A percentile compares a stretch with the other conserved stretches of the same genome.
phyloP scores from a whole-genome alignment of 2,888 invertebrate genomes.

The Nemurella pictetii region DNA sequence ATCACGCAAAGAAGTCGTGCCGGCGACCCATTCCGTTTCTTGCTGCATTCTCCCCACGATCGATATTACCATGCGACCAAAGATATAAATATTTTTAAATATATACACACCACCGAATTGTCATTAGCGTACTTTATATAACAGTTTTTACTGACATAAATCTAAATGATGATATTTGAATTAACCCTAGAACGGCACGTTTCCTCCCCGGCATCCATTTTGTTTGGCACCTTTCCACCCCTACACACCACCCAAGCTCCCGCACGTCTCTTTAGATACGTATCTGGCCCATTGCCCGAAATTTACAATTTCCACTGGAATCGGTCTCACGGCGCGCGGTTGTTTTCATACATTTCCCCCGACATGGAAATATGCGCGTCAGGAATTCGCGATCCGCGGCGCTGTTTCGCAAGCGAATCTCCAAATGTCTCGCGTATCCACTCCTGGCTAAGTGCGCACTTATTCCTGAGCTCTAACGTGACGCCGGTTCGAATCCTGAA shows the following conservation, averaged over 20 bases:
- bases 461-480: neutral
- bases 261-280: neutral
- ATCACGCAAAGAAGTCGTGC: neutral
- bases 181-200: neutral
- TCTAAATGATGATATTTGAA: neutral
- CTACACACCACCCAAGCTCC: neutral
- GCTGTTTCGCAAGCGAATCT: neutral
- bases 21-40: neutral
- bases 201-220: neutral
- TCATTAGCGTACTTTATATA: neutral
- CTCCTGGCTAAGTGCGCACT: neutral
- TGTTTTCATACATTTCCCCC: neutral
- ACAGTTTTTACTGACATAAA: neutral
- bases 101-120: neutral
- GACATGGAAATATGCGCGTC: neutral
- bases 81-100: neutral
- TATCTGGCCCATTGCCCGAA: neutral
- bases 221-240: neutral
- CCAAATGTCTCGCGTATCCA: neutral
- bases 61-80: neutral
- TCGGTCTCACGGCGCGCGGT: no score
- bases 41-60: neutral
- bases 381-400: neutral
- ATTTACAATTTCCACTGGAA: neutral
- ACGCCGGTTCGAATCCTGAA: neutral